Conservation (phyloP, 2,888 invertebrate species). For the Peribatodes rhomboidaria region DNA sequence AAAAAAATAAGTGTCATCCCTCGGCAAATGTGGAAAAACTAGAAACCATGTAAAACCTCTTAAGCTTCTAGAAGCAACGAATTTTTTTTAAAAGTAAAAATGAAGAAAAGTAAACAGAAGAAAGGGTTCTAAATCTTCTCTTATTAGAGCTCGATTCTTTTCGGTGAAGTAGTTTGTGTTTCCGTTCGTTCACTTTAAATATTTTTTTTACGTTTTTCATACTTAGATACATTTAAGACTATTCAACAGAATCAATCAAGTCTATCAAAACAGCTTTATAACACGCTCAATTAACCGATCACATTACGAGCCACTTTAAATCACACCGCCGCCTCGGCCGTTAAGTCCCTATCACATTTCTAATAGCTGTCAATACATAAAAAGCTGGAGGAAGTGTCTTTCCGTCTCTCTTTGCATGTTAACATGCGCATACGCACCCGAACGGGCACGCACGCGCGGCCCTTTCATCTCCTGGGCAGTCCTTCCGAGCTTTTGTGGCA, state of each 20-base stretch:
- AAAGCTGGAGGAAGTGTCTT: conserved; percentile 70
- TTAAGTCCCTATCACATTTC: conserved; percentile 29
- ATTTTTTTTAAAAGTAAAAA: no score
- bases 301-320: conserved; percentile 24
- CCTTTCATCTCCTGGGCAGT: conserved; percentile 80
- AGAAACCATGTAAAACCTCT: no score
- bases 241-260: not conserved
- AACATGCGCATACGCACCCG: conserved; percentile 68
- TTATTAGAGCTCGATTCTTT: no score
- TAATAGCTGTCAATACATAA: conserved; percentile 39
- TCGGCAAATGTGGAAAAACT: no score
- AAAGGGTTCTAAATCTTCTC: no score
- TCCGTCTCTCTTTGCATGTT: conserved; percentile 65
- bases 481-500: conserved; percentile 49
- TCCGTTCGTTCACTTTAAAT: no score
- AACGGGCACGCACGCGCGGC: conserved; percentile 59
- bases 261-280: conserved; percentile 6
- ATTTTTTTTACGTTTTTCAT: no score
- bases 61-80: no score
- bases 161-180: no score
- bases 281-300: conserved; percentile 27
- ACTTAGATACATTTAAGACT: not conserved
- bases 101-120: no score
- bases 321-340: conserved; percentile 21
- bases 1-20: no score